Percentiles rank a stretch among this genome's conserved stretches.
These are phyloP conservation scores for Cyanistes caeruleus DNA, from an alignment of 2,113 vertebrate genomes.

Conservation along the genomic window DNA sequence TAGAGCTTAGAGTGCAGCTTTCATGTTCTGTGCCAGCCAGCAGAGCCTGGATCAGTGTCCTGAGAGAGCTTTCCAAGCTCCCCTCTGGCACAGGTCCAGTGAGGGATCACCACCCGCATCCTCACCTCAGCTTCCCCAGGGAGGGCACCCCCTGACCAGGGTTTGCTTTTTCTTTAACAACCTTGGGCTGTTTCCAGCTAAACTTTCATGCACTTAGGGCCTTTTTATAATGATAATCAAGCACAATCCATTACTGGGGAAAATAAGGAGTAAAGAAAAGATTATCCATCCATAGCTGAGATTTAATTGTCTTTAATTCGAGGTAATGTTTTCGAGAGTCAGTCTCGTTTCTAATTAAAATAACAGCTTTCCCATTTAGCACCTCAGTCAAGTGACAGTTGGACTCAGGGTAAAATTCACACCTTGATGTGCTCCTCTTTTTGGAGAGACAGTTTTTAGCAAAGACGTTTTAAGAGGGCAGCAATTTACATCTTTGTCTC, in stretches of 20 bases:
- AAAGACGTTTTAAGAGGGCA: background rate
- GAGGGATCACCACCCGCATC: background rate
- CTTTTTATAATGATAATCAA: background rate
- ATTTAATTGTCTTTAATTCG: background rate
- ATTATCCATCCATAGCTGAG: background rate
- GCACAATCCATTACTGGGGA: background rate
- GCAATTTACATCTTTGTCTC: background rate
- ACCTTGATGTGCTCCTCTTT: background rate
- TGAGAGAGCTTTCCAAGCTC: background rate
- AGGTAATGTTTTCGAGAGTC: background rate
- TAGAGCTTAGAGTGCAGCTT: background rate
- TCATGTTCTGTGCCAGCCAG: background rate
- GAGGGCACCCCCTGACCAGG: background rate
- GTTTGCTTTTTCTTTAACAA: background rate
- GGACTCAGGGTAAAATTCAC: slow-evolving; percentile 9
- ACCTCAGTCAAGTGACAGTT: slow-evolving; percentile 6
- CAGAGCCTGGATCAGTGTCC: background rate
- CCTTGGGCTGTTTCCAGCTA: background rate
- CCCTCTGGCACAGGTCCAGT: background rate
- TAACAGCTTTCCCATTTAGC: slow-evolving; percentile 35
- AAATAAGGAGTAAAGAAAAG: background rate
- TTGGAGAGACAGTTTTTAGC: background rate
- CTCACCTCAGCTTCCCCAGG: background rate
- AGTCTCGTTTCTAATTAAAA: background rate
- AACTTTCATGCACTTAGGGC: background rate